Conservation (phyloP, 2,113 vertebrate species). For the Oncorhynchus kisutch region DNA sequence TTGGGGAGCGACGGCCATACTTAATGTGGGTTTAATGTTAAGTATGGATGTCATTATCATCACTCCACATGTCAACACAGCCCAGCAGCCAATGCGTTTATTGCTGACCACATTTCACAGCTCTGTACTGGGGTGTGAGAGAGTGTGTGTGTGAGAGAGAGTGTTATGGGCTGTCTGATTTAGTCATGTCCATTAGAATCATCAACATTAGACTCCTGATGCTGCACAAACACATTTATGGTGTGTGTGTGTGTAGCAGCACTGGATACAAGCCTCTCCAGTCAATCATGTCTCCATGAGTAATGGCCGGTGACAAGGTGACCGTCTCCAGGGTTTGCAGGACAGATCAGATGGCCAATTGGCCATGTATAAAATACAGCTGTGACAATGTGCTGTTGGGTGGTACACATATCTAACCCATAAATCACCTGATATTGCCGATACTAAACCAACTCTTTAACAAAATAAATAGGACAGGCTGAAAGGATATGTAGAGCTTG, state of each 20-base stretch:
- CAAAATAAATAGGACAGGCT: not conserved
- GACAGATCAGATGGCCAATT: constrained; percentile 18
- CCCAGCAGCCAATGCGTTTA: constrained; percentile 33
- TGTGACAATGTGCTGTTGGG: not conserved
- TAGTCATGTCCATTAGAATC: constrained; percentile 59
- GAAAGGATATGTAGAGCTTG: too few species aligned
- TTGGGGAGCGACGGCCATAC: constrained; percentile 13
- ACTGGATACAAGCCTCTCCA: not conserved
- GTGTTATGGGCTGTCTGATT: constrained; percentile 45
- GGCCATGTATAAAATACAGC: constrained; percentile 14
- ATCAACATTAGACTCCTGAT: constrained; percentile 54
- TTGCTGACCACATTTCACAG: constrained; percentile 48
- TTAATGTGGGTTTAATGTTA: constrained; percentile 53
- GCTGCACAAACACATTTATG: constrained; percentile 16
- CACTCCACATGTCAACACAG: constrained; percentile 45
- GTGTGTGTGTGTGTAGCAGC: not conserved
- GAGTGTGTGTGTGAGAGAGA: not conserved
- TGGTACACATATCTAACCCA: not conserved
- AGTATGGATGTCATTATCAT: constrained; percentile 37
- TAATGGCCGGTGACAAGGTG: not conserved
- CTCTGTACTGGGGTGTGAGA: constrained; percentile 17
- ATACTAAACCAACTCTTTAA: not conserved
- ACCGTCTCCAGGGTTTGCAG: not conserved
- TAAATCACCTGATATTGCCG: not conserved
- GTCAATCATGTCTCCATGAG: constrained; percentile 12